Evolutionary conservation across 2,797 vertebrate genomes (phyloP).

Genomic region (Semaprochilodus insignis): DNA sequence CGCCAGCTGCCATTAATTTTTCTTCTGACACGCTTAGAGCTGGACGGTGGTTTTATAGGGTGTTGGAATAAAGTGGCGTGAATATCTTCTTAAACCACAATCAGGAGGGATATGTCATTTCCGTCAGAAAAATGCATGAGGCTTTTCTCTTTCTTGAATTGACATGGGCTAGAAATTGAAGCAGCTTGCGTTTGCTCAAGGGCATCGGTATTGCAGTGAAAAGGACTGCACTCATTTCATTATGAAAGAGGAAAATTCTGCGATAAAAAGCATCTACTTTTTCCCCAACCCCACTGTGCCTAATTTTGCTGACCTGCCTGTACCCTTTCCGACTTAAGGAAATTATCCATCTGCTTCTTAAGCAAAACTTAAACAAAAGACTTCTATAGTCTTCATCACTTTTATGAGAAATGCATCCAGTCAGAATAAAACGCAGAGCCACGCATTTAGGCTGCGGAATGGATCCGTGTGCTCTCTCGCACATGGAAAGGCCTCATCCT

Average conservation of each 20-base stretch:
- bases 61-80: constrained; percentile 5
- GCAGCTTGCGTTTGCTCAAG: constrained; percentile 25
- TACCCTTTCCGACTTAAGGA: constrained; percentile 30
- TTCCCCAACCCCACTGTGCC: neutral
- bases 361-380: constrained; percentile 47
- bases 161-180: constrained; percentile 26
- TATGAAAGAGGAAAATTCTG: constrained; percentile 24
- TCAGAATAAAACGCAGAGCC: constrained; percentile 19
- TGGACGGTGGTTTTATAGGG: constrained; percentile 7
- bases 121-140: constrained; percentile 8
- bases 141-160: constrained; percentile 21
- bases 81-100: constrained; percentile 20
- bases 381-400: constrained; percentile 36
- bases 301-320: constrained; percentile 37
- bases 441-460: neutral
- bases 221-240: constrained; percentile 41
- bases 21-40: neutral
- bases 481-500: neutral
- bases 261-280: constrained; percentile 11
- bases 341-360: constrained; percentile 37
- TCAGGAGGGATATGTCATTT: constrained; percentile 21
- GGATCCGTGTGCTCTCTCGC: neutral
- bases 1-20: constrained; percentile 4
- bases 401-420: constrained; percentile 30
- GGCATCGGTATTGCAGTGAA: constrained; percentile 21